phyloP scores from a whole-genome alignment of 2,797 vertebrate genomes.

The Spinibarbus caldwelli region DNA sequence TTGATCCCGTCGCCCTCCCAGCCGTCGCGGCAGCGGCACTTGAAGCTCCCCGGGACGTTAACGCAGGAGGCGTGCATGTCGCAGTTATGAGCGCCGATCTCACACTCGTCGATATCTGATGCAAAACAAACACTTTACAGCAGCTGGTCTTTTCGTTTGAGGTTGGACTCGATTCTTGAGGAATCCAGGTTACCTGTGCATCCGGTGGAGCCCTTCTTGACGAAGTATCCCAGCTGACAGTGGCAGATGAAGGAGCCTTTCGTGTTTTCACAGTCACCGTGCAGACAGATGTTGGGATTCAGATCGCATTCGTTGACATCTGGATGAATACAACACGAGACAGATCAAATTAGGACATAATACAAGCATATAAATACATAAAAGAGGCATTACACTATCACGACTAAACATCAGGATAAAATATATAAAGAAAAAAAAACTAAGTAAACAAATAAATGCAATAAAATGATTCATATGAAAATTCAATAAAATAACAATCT shows the following conservation, averaged over 20 bases:
- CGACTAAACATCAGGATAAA: background rate
- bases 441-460: background rate
- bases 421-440: background rate
- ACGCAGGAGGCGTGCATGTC: constrained; percentile 90
- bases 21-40: constrained; percentile 89
- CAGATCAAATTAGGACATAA: background rate
- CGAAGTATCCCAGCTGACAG: constrained; percentile 89
- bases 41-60: constrained; percentile 92
- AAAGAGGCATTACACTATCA: background rate
- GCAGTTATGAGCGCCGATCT: constrained; percentile 90
- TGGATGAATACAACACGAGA: constrained; percentile 58
- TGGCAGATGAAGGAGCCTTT: constrained; percentile 95
- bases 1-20: constrained; percentile 91
- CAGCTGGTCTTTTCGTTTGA: background rate
- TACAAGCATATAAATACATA: constrained; percentile 6
- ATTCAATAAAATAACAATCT: background rate
- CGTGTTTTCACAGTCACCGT: constrained; percentile 93
- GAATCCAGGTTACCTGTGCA: constrained; percentile 82
- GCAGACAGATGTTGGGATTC: constrained; percentile 93
- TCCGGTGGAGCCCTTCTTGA: constrained; percentile 90
- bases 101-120: constrained; percentile 91
- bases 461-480: background rate
- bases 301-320: constrained; percentile 94
- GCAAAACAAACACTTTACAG: background rate
- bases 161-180: background rate